Percentiles rank a stretch among this genome's conserved stretches.
phyloP scores from a whole-genome alignment of 1,140 invertebrate species.

The Galendromus occidentalis region DNA sequence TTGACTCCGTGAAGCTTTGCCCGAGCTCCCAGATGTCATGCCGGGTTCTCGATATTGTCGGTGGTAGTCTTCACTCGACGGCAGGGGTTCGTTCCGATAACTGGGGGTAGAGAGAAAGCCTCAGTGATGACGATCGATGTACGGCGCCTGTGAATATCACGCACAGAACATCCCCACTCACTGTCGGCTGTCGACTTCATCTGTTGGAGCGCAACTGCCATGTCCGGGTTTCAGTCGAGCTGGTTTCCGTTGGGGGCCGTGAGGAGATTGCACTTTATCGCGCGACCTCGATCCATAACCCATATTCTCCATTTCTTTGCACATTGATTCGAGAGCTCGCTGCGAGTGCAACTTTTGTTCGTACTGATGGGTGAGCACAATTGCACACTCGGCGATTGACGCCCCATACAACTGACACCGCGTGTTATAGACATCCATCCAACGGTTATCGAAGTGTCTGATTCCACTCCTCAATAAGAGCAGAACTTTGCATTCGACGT shows the following conservation, averaged over 20 bases:
- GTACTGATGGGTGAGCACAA: not conserved
- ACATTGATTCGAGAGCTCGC: not conserved
- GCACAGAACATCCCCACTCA: too few relatives aligned
- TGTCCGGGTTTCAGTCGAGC: not conserved
- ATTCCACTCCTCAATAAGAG: not conserved
- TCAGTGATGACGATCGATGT: not conserved
- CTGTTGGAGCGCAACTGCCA: not conserved
- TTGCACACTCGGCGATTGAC: conserved; percentile 1
- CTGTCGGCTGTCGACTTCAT: not conserved
- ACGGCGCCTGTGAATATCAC: not conserved
- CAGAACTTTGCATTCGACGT: conserved; percentile 61
- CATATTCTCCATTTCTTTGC: conserved; percentile 5
- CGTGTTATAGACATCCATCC: conserved; percentile 3
- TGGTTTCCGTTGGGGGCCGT: not conserved
- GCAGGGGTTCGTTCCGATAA: too few relatives aligned
- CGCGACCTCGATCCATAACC: not conserved
- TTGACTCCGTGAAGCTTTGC: too few relatives aligned
- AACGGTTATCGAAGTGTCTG: not conserved
- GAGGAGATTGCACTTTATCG: not conserved
- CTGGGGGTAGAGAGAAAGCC: too few relatives aligned
- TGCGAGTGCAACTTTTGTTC: conserved; percentile 4
- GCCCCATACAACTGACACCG: not conserved
- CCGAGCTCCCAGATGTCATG: too few relatives aligned
- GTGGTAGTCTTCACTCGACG: too few relatives aligned
- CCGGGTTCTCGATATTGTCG: too few relatives aligned